A percentile compares a stretch with the other conserved stretches of the same genome.
Conservation (phyloP, 2,113 vertebrate genomes). For the Calyptommatus sinebrachiatus region DNA sequence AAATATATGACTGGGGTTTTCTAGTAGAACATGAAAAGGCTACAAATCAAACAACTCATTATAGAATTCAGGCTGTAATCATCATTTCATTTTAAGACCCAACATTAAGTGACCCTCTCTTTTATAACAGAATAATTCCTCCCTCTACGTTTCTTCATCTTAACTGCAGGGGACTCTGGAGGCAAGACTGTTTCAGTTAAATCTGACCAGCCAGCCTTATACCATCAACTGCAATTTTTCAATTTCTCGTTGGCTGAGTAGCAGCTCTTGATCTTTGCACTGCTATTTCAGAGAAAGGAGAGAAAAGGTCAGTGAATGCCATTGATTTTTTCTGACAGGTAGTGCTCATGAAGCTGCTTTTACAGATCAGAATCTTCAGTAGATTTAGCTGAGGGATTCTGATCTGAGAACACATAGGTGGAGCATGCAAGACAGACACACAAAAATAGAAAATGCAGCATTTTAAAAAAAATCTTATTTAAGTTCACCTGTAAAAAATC, state of each 20-base stretch:
- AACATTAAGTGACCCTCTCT: neutral
- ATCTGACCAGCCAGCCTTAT: neutral
- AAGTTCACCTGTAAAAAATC: neutral
- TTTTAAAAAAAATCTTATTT: neutral
- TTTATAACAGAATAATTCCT: neutral
- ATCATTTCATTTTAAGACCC: neutral
- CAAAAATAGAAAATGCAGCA: neutral
- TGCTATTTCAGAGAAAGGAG: conserved; percentile 19
- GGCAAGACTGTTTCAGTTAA: neutral
- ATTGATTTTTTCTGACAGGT: neutral
- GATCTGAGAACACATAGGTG: neutral
- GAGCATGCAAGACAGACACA: neutral
- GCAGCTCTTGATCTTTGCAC: conserved; percentile 35
- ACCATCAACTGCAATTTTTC: neutral
- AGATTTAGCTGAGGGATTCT: neutral
- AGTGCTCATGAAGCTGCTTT: neutral
- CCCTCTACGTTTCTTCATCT: neutral
- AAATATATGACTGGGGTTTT: neutral
- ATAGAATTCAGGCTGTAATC: neutral
- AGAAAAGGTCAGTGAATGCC: conserved; percentile 22
- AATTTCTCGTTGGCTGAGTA: conserved; percentile 34
- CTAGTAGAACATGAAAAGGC: neutral
- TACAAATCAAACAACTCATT: neutral
- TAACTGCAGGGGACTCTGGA: neutral
- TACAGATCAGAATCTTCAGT: neutral